Percentiles rank a stretch among this genome's conserved stretches.
Evolutionary conservation across 2,797 vertebrate genomes (phyloP).

Genomic region (Poeciliopsis presidionis): DNA sequence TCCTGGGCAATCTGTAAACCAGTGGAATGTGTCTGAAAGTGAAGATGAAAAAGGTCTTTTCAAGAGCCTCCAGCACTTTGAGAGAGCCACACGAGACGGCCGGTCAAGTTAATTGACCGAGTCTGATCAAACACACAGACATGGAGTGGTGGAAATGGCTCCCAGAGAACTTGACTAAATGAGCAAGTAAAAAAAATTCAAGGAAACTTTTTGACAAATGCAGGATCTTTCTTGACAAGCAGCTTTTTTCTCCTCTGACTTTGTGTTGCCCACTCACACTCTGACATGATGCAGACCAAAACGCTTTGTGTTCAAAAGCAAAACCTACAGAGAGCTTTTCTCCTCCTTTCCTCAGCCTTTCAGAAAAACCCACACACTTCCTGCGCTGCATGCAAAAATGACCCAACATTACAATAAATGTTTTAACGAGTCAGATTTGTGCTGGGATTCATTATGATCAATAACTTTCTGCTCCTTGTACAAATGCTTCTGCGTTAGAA

Average conservation of each 20-base stretch:
- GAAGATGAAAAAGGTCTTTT: conserved; percentile 61
- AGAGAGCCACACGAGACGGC: conserved; percentile 65
- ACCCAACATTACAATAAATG: conserved; percentile 34
- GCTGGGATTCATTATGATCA: conserved; percentile 44
- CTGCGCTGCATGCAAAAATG: conserved; percentile 23
- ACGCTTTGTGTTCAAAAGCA: conserved; percentile 41
- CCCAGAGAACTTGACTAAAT: conserved; percentile 7
- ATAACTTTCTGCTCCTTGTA: conserved; percentile 11
- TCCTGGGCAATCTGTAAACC: conserved; percentile 74
- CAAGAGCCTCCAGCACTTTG: conserved; percentile 25
- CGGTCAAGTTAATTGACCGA: conserved; percentile 67
- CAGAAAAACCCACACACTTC: conserved; percentile 39
- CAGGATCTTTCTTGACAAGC: conserved; percentile 14
- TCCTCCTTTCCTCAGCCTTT: conserved; percentile 22
- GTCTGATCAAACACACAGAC: conserved; percentile 34
- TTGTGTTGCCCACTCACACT: conserved; percentile 44
- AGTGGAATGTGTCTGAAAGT: conserved; percentile 63
- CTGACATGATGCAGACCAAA: conserved; percentile 18
- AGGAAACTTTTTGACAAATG: not conserved
- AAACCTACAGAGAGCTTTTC: conserved; percentile 18
- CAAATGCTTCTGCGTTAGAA: conserved; percentile 12
- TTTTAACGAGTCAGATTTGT: conserved; percentile 38
- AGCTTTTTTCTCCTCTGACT: not conserved
- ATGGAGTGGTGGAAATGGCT: conserved; percentile 23
- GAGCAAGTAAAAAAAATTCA: not conserved